Evolutionary conservation across 2,113 vertebrate species (phyloP), one percentile per base, ranked within the genome.

Genomic region (Capreolus pygargus): DNA sequence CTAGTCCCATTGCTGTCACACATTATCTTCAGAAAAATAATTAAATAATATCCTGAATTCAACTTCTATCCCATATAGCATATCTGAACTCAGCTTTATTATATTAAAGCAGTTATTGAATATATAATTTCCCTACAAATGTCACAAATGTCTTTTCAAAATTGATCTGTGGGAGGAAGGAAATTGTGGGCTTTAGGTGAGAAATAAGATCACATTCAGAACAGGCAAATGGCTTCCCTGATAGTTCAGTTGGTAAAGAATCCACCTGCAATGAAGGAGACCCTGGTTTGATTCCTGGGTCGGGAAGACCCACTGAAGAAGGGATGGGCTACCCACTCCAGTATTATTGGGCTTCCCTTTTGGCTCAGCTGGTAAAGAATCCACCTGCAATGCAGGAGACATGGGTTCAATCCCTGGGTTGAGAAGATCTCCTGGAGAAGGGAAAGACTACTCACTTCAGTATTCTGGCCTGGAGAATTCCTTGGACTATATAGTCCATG

Each of bases 11-110:
- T 82, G 13, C 50, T 82, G 4, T 87, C 21, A 96, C 3, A 54
- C 6, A 91, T 54, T 98, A 43, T 67, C 64, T 82, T 93, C 27
- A 74, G 47, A 86, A 95, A 50, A 81, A 61, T 64, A 92, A 89
- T 84, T 82, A 19, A 54, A 83, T 47, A 55, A 76, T 64, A 76
- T 50, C 23, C n/a, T 33, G n/a, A 87, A 52, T 87, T 97, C 16
- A 84, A 70, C 12, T 28, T 87, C 7, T 57, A n/a, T 64, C 16
- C 39, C 11, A 11, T 43, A 78, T 67, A 64, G 25, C 7, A 78
- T 39, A 57, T 50, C 27, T 43, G 28, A 83, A 30, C 21, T 84
- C 88, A 58, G 36, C 4, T 88, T 78, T 67, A 88, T 39, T 58
- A 84, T 67, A 88, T 43, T 58, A 91, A 78, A 54, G 19, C 28